Base-by-base conservation (phyloP, 2,797 vertebrate species). In the Pristis pectinata region DNA sequence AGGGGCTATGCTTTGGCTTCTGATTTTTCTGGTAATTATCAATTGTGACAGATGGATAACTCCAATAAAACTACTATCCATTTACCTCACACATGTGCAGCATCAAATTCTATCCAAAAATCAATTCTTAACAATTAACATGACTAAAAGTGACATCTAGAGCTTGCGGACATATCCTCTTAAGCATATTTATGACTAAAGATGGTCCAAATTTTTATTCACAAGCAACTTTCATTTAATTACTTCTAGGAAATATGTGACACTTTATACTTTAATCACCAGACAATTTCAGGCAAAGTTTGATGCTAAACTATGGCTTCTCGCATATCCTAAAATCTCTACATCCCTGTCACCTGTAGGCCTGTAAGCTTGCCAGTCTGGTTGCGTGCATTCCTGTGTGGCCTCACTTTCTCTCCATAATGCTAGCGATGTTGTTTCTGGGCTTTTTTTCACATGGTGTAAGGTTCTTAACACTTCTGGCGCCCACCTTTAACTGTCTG, bases 11-110 rank as follows among this genome's bases (percentile, higher is more conserved):
- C 61, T 44, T 91, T 37, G 7, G 87, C 61, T 91, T 91, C 87
- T 91, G 87, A 91, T 67, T 91, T 67, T 91, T 91, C 87, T 91
- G 61, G 59, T 91, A 61, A 91, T 91, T 91, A 91, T 91, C 59
- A 91, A 67, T 91, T 91, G 87, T 41, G 61, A 67, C 87, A 91
- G 87, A 91, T 41, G 64, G n/a, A 67, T 61, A 91, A 22, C 61
- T 91, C 59, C 19, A 24, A 41, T 91, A 91, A 91, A 91, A 91
- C 87, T n/a, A 67, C 19, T 24, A 79, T 79, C 77, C 37, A 24
- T 61, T 91, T 37, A 67, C 59, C 87, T 67, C 87, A 91, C 87
- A 24, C 59, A 91, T 0, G 87, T 64, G 19, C n/a, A 91, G 87
- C 61, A 41, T 67, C n/a, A 91, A 91, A 67, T 22, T 67, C n/a